These are phyloP conservation scores for Rhyacichthys aspro DNA, from an alignment of 2,797 vertebrate species.

Conservation along the genomic window DNA sequence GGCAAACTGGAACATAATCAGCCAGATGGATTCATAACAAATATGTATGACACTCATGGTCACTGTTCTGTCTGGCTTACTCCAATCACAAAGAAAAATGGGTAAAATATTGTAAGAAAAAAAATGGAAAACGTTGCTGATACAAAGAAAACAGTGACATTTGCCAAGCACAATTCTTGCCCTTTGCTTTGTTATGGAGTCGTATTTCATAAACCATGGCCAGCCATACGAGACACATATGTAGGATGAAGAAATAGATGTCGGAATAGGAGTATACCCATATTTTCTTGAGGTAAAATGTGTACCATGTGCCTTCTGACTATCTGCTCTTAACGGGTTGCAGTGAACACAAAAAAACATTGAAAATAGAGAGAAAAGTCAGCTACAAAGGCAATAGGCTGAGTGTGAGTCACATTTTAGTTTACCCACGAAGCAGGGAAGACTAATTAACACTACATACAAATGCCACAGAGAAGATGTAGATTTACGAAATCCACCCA, in stretches of 20 bases:
- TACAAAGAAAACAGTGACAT: conserved; percentile 48
- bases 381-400: conserved; percentile 34
- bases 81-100: conserved; percentile 5
- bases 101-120: conserved; percentile 2
- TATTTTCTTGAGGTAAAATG: conserved; percentile 36
- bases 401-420: conserved; percentile 28
- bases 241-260: conserved; percentile 36
- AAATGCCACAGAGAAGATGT: conserved; percentile 34
- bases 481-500: neutral
- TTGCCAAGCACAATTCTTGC: conserved; percentile 42
- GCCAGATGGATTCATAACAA: conserved; percentile 10
- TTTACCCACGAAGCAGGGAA: conserved; percentile 6
- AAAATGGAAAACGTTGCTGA: conserved; percentile 35
- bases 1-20: conserved; percentile 18
- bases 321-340: conserved; percentile 8
- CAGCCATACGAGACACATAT: conserved; percentile 44
- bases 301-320: conserved; percentile 24
- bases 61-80: neutral
- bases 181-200: conserved; percentile 56
- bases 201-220: conserved; percentile 45
- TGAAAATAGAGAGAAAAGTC: conserved; percentile 54
- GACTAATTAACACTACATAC: conserved; percentile 62
- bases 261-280: conserved; percentile 27
- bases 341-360: conserved; percentile 46
- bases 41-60: neutral